Conservation (phyloP, 2,888 invertebrate species). For the Yponomeuta plumbellus region DNA sequence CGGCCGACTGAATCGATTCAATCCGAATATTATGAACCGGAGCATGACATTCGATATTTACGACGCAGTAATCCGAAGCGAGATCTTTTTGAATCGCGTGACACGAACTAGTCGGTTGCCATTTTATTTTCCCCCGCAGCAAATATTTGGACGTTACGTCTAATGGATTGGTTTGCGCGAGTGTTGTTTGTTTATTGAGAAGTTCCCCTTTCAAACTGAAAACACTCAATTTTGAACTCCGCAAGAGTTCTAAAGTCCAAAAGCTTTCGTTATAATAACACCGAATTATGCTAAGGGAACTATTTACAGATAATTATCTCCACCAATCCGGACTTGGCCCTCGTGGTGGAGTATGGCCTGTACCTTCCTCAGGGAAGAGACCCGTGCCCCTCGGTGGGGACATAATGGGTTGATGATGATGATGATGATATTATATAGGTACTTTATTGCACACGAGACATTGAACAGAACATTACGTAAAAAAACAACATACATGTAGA, state of each 20-base stretch:
- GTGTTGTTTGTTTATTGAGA: constrained; percentile 3
- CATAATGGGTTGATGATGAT: too few relatives aligned
- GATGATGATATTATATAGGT: too few relatives aligned
- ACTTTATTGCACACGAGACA: too few relatives aligned
- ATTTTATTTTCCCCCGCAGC: constrained; percentile 46
- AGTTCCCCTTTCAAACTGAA: background rate
- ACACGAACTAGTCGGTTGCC: constrained; percentile 46
- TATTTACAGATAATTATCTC: too few relatives aligned
- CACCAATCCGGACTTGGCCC: too few relatives aligned
- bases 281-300: background rate
- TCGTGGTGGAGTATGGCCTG: too few relatives aligned
- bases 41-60: constrained; percentile 73
- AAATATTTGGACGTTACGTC: constrained; percentile 39
- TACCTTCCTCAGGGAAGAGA: too few relatives aligned
- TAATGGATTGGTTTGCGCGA: constrained; percentile 18
- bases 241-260: too few relatives aligned
- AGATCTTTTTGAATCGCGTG: constrained; percentile 58
- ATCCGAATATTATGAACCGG: constrained; percentile 70
- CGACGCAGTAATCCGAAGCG: constrained; percentile 63
- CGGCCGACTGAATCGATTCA: constrained; percentile 69
- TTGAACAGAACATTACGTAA: too few relatives aligned
- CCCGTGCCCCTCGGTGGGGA: too few relatives aligned
- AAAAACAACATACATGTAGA: too few relatives aligned
- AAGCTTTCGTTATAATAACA: background rate
- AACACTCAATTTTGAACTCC: background rate